Evolutionary conservation across 2,113 vertebrate species (phyloP), one percentile per base, ranked within the genome.

Genomic region (Genyomyrus donnyi): DNA sequence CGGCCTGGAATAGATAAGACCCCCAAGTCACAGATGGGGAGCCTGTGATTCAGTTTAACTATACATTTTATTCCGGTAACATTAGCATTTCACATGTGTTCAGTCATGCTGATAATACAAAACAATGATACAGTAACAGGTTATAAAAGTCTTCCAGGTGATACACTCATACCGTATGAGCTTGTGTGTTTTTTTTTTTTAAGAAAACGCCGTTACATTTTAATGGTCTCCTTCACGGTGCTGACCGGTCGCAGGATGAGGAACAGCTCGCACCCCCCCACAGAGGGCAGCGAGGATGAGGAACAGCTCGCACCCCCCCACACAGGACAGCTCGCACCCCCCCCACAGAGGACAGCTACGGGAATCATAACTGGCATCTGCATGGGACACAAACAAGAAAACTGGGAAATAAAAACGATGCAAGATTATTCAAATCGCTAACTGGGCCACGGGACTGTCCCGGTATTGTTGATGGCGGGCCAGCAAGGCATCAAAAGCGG

Each of bases 401-500:
- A 45, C 3, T n/a, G 35, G 52, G 49, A 45, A 88, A n/a, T 85
- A 85, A 85, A 88, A 90, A 87, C 42, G 50, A 90, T n/a, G 83
- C 35, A 87, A 85, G 91, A 89, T 86, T 53, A 92, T 91, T 88
- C 66, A 21, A 39, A 62, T 21, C 52, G 21, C 17, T 27, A 88
- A 88, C 49, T n/a, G 27, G 90, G 89, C 70, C 58, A 24, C 46
- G 45, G 42, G 39, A 31, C 89, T 58, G 86, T 46, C 62, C 85
- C 58, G 62, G 90, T 80, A 88, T 88, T 89, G 88, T 90, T 87
- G 42, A 87, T 53, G 91, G 87, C 89, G 83, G 52, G 89, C 80
- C 70, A 88, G 50, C 70, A 87, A 86, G 58, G 52, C 84, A 90
- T 90, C 50, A 90, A 74, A 86, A 88, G 50, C 48, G 85, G 88